These are phyloP conservation scores for Apeira syringaria DNA, from an alignment of 2,888 invertebrate genomes.

Conservation along the genomic window DNA sequence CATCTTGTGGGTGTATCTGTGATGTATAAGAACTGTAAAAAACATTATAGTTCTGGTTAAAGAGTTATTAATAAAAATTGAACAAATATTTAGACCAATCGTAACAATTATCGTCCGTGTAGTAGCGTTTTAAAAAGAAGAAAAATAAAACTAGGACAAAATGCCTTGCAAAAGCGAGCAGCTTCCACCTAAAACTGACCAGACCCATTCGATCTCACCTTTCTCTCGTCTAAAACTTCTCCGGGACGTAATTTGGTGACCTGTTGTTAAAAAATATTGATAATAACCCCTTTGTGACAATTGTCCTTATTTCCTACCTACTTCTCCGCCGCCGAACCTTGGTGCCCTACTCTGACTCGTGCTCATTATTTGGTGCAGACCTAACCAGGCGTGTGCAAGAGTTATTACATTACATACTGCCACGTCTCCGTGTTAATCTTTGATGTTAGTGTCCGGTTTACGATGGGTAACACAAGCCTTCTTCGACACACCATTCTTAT, in stretches of 20 bases:
- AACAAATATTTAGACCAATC: conserved; percentile 19
- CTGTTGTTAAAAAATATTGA: conserved; percentile 83
- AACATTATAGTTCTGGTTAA: conserved; percentile 6
- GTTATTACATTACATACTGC: conserved; percentile 73
- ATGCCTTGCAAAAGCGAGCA: conserved; percentile 82
- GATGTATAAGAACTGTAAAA: conserved; percentile 4
- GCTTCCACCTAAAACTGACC: conserved; percentile 78
- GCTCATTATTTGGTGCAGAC: conserved; percentile 67
- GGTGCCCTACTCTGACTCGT: conserved; percentile 48
- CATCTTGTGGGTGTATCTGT: background rate
- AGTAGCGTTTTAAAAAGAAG: conserved; percentile 52
- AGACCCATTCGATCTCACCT: conserved; percentile 89
- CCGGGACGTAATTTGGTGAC: conserved; percentile 97
- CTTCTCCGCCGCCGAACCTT: conserved; percentile 79
- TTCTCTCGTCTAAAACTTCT: conserved; percentile 96
- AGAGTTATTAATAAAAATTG: conserved; percentile 4
- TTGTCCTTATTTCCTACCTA: conserved; percentile 56
- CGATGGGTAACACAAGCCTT: conserved; percentile 56
- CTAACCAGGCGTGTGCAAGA: conserved; percentile 67
- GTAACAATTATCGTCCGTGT: conserved; percentile 39
- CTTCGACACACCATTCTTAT: conserved; percentile 56
- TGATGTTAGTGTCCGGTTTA: conserved; percentile 67
- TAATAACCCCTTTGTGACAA: conserved; percentile 58
- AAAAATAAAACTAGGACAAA: conserved; percentile 54
- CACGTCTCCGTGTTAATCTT: conserved; percentile 63